phyloP scores from a whole-genome alignment of 2,888 invertebrate species.

The Leptarthrus brevirostris region DNA sequence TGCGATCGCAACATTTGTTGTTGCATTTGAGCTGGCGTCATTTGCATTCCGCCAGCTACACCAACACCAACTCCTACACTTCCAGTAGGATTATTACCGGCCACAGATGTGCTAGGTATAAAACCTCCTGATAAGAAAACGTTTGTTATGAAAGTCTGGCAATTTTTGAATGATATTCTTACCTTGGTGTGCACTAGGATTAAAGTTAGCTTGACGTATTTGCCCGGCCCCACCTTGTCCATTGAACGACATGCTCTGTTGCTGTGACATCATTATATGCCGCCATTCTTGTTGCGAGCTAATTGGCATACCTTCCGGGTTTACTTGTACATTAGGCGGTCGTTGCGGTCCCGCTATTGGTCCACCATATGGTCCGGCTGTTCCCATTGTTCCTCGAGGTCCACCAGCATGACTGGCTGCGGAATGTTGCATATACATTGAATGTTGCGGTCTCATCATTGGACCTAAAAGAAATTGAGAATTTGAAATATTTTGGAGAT shows the following conservation, averaged over 20 bases:
- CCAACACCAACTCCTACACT: conserved; percentile 54
- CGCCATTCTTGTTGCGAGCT: conserved; percentile 66
- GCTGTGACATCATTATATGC: conserved; percentile 68
- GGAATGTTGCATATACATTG: conserved; percentile 70
- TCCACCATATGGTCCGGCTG: conserved; percentile 61
- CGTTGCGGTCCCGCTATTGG: conserved; percentile 67
- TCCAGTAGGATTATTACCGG: conserved; percentile 53
- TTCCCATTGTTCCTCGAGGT: conserved; percentile 61
- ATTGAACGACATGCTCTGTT: conserved; percentile 64
- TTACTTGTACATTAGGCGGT: conserved; percentile 72
- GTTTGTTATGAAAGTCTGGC: neutral
- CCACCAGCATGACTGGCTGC: conserved; percentile 61
- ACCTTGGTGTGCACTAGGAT: conserved; percentile 59
- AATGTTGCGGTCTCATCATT: conserved; percentile 76
- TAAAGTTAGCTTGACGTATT: conserved; percentile 65
- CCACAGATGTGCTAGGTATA: conserved; percentile 61
- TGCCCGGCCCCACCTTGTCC: conserved; percentile 58
- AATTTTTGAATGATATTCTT: neutral
- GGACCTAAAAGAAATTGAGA: conserved; percentile 67
- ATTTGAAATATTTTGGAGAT: neutral
- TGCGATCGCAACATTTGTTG: conserved; percentile 67
- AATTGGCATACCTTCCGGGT: conserved; percentile 70
- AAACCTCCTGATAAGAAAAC: conserved; percentile 57
- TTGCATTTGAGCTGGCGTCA: conserved; percentile 70
- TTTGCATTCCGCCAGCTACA: conserved; percentile 60